phyloP scores from a whole-genome alignment of 2,888 invertebrate species.

The Cataglyphis livida region DNA sequence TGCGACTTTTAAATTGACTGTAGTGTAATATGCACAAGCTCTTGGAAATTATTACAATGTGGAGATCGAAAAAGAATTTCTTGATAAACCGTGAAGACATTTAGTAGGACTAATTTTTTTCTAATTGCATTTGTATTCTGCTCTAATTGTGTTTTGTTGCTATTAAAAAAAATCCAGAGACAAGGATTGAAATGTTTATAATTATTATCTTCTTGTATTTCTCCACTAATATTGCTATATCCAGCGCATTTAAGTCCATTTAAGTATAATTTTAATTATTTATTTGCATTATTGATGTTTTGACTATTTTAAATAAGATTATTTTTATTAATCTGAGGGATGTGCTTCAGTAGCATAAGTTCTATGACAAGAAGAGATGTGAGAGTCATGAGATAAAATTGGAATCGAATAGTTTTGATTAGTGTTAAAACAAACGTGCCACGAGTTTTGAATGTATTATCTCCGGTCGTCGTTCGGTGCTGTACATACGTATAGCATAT shows the following conservation, averaged over 20 bases:
- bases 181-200: not conserved
- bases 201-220: not conserved
- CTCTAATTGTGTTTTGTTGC: not conserved
- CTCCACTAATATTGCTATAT: not conserved
- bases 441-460: conserved; percentile 56
- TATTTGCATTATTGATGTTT: not conserved
- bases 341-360: not conserved
- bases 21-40: not conserved
- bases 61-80: not conserved
- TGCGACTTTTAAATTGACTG: not conserved
- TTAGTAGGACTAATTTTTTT: not conserved
- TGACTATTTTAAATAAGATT: not conserved
- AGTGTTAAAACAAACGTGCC: conserved; percentile 60
- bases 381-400: not conserved
- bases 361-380: not conserved
- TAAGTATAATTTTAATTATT: not conserved
- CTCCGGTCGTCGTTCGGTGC: conserved; percentile 70
- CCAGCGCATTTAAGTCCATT: not conserved
- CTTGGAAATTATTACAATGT: not conserved
- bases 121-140: not conserved
- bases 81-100: not conserved
- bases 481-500: conserved; percentile 68
- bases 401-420: not conserved
- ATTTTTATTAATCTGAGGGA: not conserved
- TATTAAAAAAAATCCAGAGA: not conserved